phyloP scores from a whole-genome alignment of 1,140 invertebrate genomes.

The Campoletis sonorensis region DNA sequence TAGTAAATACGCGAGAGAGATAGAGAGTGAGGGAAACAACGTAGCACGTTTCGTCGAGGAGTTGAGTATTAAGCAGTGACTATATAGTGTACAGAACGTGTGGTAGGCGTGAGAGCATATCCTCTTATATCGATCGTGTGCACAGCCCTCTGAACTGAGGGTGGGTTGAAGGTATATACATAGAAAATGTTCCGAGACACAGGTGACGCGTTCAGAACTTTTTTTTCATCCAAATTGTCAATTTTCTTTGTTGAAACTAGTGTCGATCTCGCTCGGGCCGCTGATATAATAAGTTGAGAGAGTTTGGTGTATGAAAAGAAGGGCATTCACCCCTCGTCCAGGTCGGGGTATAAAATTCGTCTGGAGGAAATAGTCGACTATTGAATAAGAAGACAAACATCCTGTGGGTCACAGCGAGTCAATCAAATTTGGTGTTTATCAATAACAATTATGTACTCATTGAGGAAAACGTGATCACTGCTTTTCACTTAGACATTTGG shows the following conservation, averaged over 20 bases:
- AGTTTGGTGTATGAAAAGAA: not conserved
- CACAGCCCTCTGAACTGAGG: slow-evolving; percentile 18
- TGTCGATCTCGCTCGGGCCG: not conserved
- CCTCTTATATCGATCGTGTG: slow-evolving; percentile 32
- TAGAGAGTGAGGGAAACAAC: slow-evolving; percentile 29
- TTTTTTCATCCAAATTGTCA: slow-evolving; percentile 52
- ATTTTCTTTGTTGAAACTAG: slow-evolving; percentile 39
- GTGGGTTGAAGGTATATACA: not conserved
- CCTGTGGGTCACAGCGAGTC: not conserved
- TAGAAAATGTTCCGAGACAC: slow-evolving; percentile 38
- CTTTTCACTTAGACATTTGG: no score
- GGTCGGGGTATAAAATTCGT: not conserved
- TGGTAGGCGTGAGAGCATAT: slow-evolving; percentile 27
- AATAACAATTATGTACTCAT: no score
- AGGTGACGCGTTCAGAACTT: slow-evolving; percentile 54
- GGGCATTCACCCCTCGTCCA: not conserved
- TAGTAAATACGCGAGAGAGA: slow-evolving; percentile 44
- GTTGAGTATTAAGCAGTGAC: slow-evolving; percentile 23
- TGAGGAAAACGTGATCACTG: no score
- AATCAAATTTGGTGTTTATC: no score
- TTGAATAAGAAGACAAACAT: not conserved
- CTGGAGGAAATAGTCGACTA: not conserved
- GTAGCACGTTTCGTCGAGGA: slow-evolving; percentile 22
- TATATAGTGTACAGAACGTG: not conserved
- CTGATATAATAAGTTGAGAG: not conserved